Base-by-base conservation (phyloP, 2,888 invertebrate species). In the Stomorhina lunata region DNA sequence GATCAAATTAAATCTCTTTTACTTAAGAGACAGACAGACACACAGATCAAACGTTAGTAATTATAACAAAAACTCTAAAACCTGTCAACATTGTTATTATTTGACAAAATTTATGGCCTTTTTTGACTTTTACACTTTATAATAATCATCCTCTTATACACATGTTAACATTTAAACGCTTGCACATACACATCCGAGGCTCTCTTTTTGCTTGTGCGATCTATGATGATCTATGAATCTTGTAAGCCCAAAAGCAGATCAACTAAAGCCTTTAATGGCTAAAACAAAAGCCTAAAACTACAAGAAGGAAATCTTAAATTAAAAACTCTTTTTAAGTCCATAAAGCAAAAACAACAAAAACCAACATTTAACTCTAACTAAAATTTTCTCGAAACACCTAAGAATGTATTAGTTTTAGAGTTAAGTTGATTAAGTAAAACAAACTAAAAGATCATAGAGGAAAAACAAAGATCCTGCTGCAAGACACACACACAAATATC, bases 61-160 rank as follows among this genome's bases (percentile, higher is more conserved):
- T 68, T 59, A 63, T 55, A 84, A 50, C 71, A 72, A 71, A 79
- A 76, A 80, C 71, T 84, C 73, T 71, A 77, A 80, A 84, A 84
- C 82, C 83, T 86, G 85, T 84, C 85, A 85, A 72, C 84, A 78
- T 79, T 83, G 77, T 78, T 84, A 85, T 83, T 84, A 84, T 84
- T 68, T 53, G 27, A 29, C 22, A 81, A 79, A 84, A 85, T 85
- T 86, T 86, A 86, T 84, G 85, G 55, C 29, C 37, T 68, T 48
- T 37, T n/a, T 27, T 27, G 43, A 29, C 61, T 37, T 68, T 48
- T 59, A 20, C 17, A 15, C 32, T 55, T 32, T 32, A 32, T 6
- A 32, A 9, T 32, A 12, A 17, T 17, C n/a, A n/a, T n/a, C n/a
- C n/a, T n/a, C n/a, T n/a, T n/a, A n/a, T n/a, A n/a, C n/a, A n/a